phyloP scores from a whole-genome alignment of 2,797 vertebrate genomes.

The Artibeus lituratus region DNA sequence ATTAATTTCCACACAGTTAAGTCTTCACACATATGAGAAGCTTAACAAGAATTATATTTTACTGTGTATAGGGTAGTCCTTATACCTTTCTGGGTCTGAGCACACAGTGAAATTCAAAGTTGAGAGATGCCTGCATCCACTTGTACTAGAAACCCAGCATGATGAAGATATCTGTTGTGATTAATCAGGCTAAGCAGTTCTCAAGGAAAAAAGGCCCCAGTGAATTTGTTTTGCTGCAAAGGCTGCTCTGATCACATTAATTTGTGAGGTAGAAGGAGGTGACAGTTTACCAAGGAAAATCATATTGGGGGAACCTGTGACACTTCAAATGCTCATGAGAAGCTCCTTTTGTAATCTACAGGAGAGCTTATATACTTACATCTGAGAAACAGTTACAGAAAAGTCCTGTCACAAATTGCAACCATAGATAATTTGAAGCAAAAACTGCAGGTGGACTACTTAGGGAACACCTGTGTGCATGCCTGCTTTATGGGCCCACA shows the following conservation, averaged over 20 bases:
- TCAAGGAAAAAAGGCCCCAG: background rate
- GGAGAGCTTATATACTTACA: background rate
- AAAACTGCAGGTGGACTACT: background rate
- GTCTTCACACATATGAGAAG: rapidly evolving
- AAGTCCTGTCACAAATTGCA: background rate
- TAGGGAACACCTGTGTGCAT: background rate
- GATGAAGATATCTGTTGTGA: conserved; percentile 19
- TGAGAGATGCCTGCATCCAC: background rate
- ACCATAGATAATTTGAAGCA: background rate
- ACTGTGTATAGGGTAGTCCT: rapidly evolving
- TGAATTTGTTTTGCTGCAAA: conserved; percentile 41
- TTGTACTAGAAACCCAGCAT: background rate
- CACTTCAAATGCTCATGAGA: background rate
- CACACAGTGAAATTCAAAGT: background rate
- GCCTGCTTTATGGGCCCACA: background rate
- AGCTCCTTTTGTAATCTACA: background rate
- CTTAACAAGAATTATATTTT: background rate
- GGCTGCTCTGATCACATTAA: background rate
- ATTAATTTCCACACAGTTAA: background rate
- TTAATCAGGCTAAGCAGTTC: conserved; percentile 4
- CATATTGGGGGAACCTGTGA: background rate
- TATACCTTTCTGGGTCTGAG: background rate
- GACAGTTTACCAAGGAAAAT: conserved; percentile 9
- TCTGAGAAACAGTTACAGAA: background rate
- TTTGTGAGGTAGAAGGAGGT: conserved; percentile 19